phyloP scores from a whole-genome alignment of 2,888 invertebrate genomes.

The Chorisops tibialis region DNA sequence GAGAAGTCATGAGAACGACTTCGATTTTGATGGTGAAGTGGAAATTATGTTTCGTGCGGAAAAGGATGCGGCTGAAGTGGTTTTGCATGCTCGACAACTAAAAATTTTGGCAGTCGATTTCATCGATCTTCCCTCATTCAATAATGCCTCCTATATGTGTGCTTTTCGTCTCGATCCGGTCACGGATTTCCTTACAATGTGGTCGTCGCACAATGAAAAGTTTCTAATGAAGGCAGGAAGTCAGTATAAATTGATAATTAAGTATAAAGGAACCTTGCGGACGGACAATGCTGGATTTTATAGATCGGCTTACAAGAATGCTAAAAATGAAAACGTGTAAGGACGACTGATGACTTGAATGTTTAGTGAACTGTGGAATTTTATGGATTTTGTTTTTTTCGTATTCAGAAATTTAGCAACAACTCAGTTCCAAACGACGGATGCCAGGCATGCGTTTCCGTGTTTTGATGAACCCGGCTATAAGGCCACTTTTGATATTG shows the following conservation, averaged over 20 bases:
- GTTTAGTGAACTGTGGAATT: neutral
- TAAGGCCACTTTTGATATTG: constrained; percentile 61
- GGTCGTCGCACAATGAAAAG: neutral
- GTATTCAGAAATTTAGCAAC: constrained; percentile 54
- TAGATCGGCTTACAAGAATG: constrained; percentile 54
- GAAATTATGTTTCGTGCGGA: neutral
- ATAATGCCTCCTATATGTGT: neutral
- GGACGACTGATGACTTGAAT: neutral
- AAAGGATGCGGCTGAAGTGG: neutral
- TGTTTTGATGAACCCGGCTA: constrained; percentile 67
- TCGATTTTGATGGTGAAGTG: neutral
- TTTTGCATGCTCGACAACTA: neutral
- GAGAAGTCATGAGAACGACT: neutral
- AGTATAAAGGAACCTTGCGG: constrained; percentile 58
- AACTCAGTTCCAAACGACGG: constrained; percentile 66
- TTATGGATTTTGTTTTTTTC: neutral
- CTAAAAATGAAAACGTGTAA: constrained; percentile 30
- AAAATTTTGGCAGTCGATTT: neutral
- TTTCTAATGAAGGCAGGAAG: constrained; percentile 36
- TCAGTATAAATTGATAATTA: constrained; percentile 55
- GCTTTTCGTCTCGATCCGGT: neutral
- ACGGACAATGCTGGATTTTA: constrained; percentile 65
- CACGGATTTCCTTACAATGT: constrained; percentile 41
- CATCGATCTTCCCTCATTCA: neutral
- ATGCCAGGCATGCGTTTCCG: constrained; percentile 68